Base-by-base conservation (phyloP, 2,113 vertebrate genomes). In the Chroicocephalus ridibundus region DNA sequence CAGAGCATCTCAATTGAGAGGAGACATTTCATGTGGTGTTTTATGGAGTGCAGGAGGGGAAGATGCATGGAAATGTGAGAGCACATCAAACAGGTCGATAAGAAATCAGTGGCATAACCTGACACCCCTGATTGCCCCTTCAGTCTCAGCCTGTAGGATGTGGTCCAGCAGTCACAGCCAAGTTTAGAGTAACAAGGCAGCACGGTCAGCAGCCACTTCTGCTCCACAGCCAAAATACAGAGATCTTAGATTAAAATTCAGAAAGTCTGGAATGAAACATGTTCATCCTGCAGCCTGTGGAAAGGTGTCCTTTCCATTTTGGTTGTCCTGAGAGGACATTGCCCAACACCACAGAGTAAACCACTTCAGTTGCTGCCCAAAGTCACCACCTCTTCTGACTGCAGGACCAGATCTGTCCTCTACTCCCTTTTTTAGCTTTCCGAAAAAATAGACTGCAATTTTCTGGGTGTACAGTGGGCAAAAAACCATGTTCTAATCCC, bases 21-120 rank as follows among this genome's bases (percentile, higher is more conserved):
- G 81, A 87, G 44, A 78, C 74, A 83, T 94, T 76, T 93, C 82
- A 49, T 8, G 82, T 18, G 20, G 58, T 10, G 0, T 86, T 94
- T 96, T 96, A 97, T 97, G 95, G 94, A 97, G 93, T 97, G 92
- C 13, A 5, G 82, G 65, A 90, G 76, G 64, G 86, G 57, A 96
- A 95, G 93, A 97, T 79, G 89, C 90, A 94, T 96, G 86, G 93
- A 46, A 71, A 57, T 78, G 83, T 40, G 91, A 96, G 70, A 80
- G 79, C 64, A 5, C 22, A 93, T 68, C 78, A 68, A 93, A 79
- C 55, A 82, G 93, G 89, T 82, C 46, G 0, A 57, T 60, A 88
- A 96, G 93, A 94, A 97, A 95, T 97, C 95, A 94, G 79, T 21
- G 94, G 57, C 62, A 61, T 0, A 1, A 78, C 27, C 70, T 76